These are phyloP conservation scores for Lathamus discolor DNA, from an alignment of 2,113 vertebrate species.

Conservation along the genomic window DNA sequence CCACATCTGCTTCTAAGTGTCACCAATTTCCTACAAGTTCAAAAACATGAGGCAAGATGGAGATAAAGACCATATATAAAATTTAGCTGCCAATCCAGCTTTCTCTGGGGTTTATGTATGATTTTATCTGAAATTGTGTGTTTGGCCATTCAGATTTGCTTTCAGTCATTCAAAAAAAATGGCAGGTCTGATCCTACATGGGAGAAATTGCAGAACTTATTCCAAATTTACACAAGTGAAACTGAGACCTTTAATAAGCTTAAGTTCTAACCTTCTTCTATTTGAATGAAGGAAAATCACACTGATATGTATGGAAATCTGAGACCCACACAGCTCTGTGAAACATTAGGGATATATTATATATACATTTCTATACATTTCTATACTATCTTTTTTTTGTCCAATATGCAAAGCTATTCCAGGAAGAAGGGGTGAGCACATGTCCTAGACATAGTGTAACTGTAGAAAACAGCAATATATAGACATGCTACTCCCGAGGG, in stretches of 20 bases:
- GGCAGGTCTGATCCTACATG: not conserved
- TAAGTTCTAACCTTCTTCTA: not conserved
- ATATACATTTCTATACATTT: not conserved
- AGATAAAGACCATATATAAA: conserved; percentile 29
- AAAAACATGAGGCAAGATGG: conserved; percentile 30
- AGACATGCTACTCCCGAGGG: not conserved
- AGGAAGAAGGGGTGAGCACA: not conserved
- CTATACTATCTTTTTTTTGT: not conserved
- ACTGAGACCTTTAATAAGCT: not conserved
- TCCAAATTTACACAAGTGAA: not conserved
- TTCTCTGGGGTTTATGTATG: conserved; percentile 6
- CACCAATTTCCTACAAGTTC: conserved; percentile 49
- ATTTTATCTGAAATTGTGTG: conserved; percentile 4
- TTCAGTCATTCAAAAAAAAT: not conserved
- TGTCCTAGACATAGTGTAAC: not conserved
- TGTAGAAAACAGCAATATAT: conserved; percentile 40
- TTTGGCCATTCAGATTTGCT: conserved; percentile 1
- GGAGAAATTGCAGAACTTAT: not conserved
- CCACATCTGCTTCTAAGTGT: conserved; percentile 55
- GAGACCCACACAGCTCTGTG: not conserved
- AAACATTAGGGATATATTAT: not conserved
- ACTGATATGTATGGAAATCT: not conserved
- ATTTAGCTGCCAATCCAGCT: not conserved
- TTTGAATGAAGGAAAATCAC: not conserved
- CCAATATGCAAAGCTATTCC: not conserved